A percentile compares a stretch with the other conserved stretches of the same genome.
Evolutionary conservation across 2,113 vertebrate genomes (phyloP).

Genomic region (Anguilla japonica): DNA sequence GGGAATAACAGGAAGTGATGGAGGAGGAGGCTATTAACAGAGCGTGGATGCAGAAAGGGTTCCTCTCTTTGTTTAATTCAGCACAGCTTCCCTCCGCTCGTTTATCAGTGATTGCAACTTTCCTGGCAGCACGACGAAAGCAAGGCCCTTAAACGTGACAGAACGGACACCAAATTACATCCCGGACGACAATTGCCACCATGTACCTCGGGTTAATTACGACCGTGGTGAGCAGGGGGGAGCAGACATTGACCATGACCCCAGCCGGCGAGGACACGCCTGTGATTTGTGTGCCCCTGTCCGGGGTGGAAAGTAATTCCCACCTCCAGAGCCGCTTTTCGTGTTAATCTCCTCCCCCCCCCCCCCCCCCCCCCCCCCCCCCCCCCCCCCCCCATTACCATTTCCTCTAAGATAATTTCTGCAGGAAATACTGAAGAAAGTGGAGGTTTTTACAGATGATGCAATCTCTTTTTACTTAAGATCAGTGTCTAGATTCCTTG

Average conservation of each 20-base stretch:
- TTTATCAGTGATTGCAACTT: background rate
- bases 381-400: background rate
- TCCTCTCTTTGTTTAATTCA: background rate
- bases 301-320: background rate
- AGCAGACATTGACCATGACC: background rate
- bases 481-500: conserved; percentile 62
- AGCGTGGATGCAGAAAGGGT: background rate
- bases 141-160: background rate
- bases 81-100: background rate
- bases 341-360: background rate
- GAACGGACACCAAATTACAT: background rate
- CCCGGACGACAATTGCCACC: background rate
- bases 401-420: background rate
- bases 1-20: background rate
- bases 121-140: background rate
- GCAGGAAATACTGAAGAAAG: background rate
- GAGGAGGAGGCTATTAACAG: background rate
- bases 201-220: background rate
- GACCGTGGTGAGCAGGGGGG: background rate
- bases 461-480: conserved; percentile 56
- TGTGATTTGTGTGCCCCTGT: conserved; percentile 2
- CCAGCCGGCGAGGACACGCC: background rate
- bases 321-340: background rate
- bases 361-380: background rate
- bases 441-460: conserved; percentile 38